Evolutionary conservation across 2,888 invertebrate genomes (phyloP).

Genomic region (Folsomia candida): DNA sequence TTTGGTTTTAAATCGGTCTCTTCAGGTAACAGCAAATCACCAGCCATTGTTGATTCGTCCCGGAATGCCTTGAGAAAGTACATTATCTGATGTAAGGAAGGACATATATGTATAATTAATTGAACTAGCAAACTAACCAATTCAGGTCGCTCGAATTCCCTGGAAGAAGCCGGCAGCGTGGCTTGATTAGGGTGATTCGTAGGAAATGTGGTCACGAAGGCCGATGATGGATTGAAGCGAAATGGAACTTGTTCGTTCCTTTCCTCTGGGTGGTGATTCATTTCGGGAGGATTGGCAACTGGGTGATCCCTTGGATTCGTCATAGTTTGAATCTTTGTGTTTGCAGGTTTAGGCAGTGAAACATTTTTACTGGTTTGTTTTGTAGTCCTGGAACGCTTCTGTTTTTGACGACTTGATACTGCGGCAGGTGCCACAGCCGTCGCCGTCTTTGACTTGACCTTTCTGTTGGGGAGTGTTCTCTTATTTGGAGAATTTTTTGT

Average conservation of each 20-base stretch:
- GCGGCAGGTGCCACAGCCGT: too few relatives aligned
- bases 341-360: background rate
- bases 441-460: background rate
- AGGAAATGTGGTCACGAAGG: too few relatives aligned
- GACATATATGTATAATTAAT: too few relatives aligned
- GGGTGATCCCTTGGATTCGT: background rate
- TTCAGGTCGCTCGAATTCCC: too few relatives aligned
- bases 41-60: slow-evolving; percentile 12
- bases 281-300: background rate
- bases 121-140: too few relatives aligned
- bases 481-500: background rate
- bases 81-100: too few relatives aligned
- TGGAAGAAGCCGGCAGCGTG: too few relatives aligned
- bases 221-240: background rate
- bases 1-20: background rate
- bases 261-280: background rate
- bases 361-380: background rate
- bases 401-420: too few relatives aligned
- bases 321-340: background rate
- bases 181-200: too few relatives aligned
- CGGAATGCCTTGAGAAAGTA: slow-evolving; percentile 1
- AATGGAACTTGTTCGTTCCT: background rate
- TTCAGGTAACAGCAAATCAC: background rate
- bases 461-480: background rate
- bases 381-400: too few relatives aligned